Evolutionary conservation across 2,113 vertebrate genomes (phyloP), one percentile per base, ranked within the genome.

Genomic region (Hiodon alosoides): DNA sequence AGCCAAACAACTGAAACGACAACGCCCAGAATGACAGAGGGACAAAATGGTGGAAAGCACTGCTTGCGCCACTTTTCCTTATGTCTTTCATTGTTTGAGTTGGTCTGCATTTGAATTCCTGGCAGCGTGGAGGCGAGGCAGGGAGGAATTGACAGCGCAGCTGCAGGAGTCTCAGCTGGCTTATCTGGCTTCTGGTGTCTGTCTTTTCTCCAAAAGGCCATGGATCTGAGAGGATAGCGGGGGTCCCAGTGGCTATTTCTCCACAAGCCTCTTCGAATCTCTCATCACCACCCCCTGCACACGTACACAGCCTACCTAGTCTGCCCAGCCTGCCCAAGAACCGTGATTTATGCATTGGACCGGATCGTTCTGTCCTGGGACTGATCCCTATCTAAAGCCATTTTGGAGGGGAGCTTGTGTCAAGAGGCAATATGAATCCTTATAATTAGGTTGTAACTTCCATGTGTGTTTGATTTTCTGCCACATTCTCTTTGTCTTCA

Each of bases 291-390:
- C 5, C 7, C 13, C 47, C 60, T 31, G 50, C 67, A 16, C 5
- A 16, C 47, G 3, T 13, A 52, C 14, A n/a, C 48, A 8, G 47
- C 52, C 66, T 4, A 7, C 5, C 1, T 2, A 14, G 65, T n/a
- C 62, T n/a, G 14, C 48, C 61, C 17, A 7, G 7, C 48, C 57
- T 47, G 54, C 64, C 77, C 60, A 59, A 70, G 76, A 82, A 51
- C 76, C 79, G 78, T 84, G 81, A 85, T 85, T 84, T 85, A 87
- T 82, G 74, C 79, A 78, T 85, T 77, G 55, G 77, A 85, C 74
- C 52, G 16, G 52, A 6, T n/a, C 3, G 11, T n/a, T 54, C 31
- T 64, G 69, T 66, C 75, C 67, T 59, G 69, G 59, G 68, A 76
- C 57, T 3, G 60, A 51, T 77, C 60, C 51, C 69, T 59, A 51